phyloP scores from a whole-genome alignment of 2,888 invertebrate genomes.

The Athalia circularis region DNA sequence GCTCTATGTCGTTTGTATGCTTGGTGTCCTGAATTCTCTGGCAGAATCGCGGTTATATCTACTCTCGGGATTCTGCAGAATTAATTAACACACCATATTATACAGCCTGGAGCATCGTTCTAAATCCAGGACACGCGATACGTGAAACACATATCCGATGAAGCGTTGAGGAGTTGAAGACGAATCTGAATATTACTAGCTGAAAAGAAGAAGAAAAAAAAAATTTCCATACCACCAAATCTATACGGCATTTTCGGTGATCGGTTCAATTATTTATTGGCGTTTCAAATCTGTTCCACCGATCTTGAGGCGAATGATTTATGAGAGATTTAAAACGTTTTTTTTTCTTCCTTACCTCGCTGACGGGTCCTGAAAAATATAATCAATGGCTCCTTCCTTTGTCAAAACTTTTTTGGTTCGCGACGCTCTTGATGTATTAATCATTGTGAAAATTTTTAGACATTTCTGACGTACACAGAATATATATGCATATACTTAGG shows the following conservation, averaged over 20 bases:
- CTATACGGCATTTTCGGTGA: not conserved
- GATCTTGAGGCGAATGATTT: constrained; percentile 21
- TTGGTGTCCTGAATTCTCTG: no score
- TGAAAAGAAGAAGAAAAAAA: not conserved
- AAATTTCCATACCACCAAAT: not conserved
- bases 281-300: constrained; percentile 11
- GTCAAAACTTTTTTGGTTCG: constrained; percentile 5
- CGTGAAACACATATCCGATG: not conserved
- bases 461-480: no score
- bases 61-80: not conserved
- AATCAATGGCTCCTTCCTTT: constrained; percentile 3
- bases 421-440: not conserved
- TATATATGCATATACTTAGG: no score
- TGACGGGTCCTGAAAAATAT: constrained; percentile 4
- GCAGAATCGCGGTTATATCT: not conserved
- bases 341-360: not conserved
- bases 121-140: not conserved
- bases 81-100: not conserved
- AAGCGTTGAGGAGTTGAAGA: not conserved
- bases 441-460: no score
- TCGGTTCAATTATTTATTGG: not conserved
- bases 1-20: no score
- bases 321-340: constrained; percentile 4
- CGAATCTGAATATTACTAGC: not conserved
- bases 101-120: not conserved